Evolutionary conservation across 2,797 vertebrate species (phyloP).

Genomic region (Picus viridis): DNA sequence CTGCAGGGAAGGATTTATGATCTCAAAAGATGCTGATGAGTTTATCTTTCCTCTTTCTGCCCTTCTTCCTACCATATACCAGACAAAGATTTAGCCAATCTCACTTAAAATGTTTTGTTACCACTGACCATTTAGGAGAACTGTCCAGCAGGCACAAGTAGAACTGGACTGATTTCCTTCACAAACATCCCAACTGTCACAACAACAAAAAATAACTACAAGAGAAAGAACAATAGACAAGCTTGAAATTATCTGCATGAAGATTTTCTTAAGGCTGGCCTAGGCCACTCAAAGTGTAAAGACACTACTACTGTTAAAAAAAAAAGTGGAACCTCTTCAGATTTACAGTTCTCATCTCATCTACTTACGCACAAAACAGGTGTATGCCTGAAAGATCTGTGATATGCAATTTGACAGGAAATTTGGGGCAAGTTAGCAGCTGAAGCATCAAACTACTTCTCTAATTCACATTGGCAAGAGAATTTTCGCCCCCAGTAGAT

Average conservation of each 20-base stretch:
- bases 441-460: not conserved
- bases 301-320: not conserved
- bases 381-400: not conserved
- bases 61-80: not conserved
- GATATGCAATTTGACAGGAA: not conserved
- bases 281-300: not conserved
- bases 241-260: not conserved
- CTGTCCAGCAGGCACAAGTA: not conserved
- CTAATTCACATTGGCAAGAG: not conserved
- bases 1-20: not conserved
- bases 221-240: not conserved
- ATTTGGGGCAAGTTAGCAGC: not conserved
- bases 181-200: not conserved
- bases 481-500: not conserved
- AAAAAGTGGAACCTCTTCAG: not conserved
- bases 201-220: not conserved
- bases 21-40: not conserved
- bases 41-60: not conserved
- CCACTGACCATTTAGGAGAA: not conserved
- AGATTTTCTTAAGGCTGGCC: not conserved
- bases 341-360: not conserved
- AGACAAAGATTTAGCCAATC: not conserved
- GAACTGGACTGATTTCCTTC: not conserved
- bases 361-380: not conserved
- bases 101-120: not conserved